Conservation (phyloP, 2,888 invertebrate species). For the Urechis unicinctus region DNA sequence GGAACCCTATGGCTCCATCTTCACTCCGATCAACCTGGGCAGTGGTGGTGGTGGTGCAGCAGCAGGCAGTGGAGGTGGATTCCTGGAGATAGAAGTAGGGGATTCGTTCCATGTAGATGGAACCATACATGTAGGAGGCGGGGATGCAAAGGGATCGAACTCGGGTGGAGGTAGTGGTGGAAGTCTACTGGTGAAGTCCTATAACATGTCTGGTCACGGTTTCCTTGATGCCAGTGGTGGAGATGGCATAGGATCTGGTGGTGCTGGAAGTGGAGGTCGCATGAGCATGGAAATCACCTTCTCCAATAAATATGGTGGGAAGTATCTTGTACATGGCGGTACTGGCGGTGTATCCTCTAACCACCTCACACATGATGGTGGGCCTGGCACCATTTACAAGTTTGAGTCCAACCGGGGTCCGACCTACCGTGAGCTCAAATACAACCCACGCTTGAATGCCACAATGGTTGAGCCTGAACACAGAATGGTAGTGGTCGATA, state of each 20-base stretch:
- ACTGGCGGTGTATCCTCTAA: conserved; percentile 6
- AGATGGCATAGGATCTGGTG: conserved; percentile 14
- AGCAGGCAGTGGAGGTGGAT: conserved; percentile 29
- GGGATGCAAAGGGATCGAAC: conserved; percentile 10
- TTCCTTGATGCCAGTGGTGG: conserved; percentile 29
- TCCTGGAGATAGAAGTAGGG: conserved; percentile 25
- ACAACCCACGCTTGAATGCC: conserved; percentile 27
- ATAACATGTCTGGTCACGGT: conserved; percentile 32
- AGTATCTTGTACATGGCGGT: conserved; percentile 27
- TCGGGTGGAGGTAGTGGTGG: conserved; percentile 33
- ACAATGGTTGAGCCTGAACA: conserved; percentile 29
- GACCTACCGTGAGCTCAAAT: conserved; percentile 32
- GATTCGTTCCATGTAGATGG: conserved; percentile 28
- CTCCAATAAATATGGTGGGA: conserved; percentile 26
- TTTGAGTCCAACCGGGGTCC: conserved; percentile 32
- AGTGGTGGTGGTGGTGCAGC: conserved; percentile 28
- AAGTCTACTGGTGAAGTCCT: conserved; percentile 25
- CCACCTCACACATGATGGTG: conserved; percentile 20
- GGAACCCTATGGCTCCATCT: conserved; percentile 30
- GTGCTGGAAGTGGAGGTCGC: conserved; percentile 31
- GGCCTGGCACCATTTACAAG: conserved; percentile 34
- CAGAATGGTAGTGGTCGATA: conserved; percentile 27
- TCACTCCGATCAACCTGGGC: conserved; percentile 27
- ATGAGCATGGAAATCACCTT: conserved; percentile 27
- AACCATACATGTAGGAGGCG: conserved; percentile 22